Evolutionary conservation across 2,113 vertebrate genomes (phyloP).

Genomic region (Neodon shergylaensis): DNA sequence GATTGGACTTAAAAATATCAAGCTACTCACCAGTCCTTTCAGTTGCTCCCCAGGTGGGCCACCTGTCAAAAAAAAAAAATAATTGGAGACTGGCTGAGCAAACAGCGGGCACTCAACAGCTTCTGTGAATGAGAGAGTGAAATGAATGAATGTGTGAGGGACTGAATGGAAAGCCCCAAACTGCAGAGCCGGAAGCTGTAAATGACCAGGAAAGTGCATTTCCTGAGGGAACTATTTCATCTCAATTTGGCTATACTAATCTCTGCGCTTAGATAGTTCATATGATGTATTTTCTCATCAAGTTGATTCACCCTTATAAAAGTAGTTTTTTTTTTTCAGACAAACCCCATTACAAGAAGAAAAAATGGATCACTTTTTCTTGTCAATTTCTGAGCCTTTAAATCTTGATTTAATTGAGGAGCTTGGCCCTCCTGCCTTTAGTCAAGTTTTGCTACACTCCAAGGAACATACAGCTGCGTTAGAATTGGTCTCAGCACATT

Average conservation of each 20-base stretch:
- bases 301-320: background rate
- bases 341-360: slow-evolving; percentile 28
- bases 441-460: background rate
- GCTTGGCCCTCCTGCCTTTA: background rate
- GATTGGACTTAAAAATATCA: slow-evolving; percentile 21
- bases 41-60: slow-evolving; percentile 19
- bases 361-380: background rate
- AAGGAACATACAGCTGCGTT: background rate
- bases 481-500: background rate
- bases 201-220: slow-evolving; percentile 56
- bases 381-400: background rate
- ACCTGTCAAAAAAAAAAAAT: slow-evolving; percentile 32
- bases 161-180: slow-evolving; percentile 55
- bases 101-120: slow-evolving; percentile 42
- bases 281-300: background rate
- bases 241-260: slow-evolving; percentile 65
- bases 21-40: background rate
- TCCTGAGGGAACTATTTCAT: slow-evolving; percentile 36
- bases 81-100: slow-evolving; percentile 56
- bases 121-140: slow-evolving; percentile 45
- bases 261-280: background rate
- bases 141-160: slow-evolving; percentile 42
- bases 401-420: background rate
- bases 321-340: background rate
- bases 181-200: slow-evolving; percentile 26